Evolutionary conservation across 92 coral and sea anemone genomes (phyloP).

Genomic region (Epizoanthus scotinus): DNA sequence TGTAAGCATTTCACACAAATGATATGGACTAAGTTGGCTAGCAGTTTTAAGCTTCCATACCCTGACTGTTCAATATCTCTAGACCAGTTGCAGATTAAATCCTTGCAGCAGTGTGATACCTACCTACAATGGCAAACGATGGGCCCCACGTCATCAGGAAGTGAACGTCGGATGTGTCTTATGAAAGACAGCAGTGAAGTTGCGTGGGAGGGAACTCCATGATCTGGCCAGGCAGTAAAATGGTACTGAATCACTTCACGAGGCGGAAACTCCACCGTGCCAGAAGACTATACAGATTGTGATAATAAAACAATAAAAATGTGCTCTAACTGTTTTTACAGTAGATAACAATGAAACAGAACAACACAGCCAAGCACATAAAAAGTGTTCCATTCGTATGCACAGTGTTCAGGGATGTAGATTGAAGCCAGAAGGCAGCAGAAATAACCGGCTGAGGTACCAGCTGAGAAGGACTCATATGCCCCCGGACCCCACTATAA

Average conservation of each 20-base stretch:
- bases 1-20: too few species aligned
- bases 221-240: conserved; percentile 93
- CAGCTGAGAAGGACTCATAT: too few species aligned
- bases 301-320: not conserved
- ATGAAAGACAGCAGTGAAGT: conserved; percentile 81
- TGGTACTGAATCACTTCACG: conserved; percentile 83
- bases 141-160: conserved; percentile 77
- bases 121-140: conserved; percentile 88
- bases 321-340: too few species aligned
- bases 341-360: too few species aligned
- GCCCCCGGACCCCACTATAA: too few species aligned
- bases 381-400: too few species aligned
- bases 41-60: too few species aligned
- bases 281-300: conserved; percentile 30
- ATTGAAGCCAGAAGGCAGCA: too few species aligned
- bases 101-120: not conserved
- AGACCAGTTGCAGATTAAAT: not conserved
- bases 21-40: too few species aligned
- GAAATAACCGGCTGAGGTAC: too few species aligned
- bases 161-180: conserved; percentile 68
- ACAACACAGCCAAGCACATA: too few species aligned
- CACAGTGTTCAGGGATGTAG: not conserved
- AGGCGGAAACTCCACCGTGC: conserved; percentile 66
- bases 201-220: conserved; percentile 88
- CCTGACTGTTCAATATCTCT: too few species aligned